These are phyloP conservation scores for Morus bassanus DNA, from an alignment of 2,797 vertebrate genomes.

Conservation along the genomic window DNA sequence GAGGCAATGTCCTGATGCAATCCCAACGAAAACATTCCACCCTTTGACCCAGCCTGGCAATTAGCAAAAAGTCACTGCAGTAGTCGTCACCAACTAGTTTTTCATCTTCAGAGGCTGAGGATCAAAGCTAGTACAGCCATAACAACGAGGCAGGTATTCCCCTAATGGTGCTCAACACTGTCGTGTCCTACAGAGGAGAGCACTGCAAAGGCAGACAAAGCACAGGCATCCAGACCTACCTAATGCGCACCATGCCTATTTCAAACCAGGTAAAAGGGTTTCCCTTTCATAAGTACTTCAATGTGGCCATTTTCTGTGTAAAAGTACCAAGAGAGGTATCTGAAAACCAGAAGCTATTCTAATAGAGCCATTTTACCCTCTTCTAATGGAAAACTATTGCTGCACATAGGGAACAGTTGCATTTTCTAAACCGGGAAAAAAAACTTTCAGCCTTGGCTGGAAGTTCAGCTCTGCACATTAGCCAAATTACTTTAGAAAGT, in stretches of 20 bases:
- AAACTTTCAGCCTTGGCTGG: not conserved
- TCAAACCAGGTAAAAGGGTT: not conserved
- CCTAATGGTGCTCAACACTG: not conserved
- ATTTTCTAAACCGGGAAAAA: constrained; percentile 14
- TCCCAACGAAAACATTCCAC: not conserved
- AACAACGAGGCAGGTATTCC: not conserved
- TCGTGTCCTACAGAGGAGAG: not conserved
- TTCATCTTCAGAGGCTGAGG: not conserved
- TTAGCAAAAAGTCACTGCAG: not conserved
- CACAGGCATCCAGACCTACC: not conserved
- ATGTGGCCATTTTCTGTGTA: not conserved
- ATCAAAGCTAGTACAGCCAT: not conserved
- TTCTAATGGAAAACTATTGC: not conserved
- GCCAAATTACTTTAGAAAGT: constrained; percentile 4
- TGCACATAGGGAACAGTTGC: not conserved
- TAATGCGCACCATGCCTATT: not conserved
- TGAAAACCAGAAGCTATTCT: not conserved
- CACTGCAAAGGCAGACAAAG: not conserved
- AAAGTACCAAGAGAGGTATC: not conserved
- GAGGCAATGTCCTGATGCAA: not conserved
- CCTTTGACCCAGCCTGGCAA: not conserved
- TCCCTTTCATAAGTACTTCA: not conserved
- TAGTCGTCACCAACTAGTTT: not conserved
- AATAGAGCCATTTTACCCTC: not conserved
- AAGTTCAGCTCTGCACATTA: not conserved